Evolutionary conservation across 2,797 vertebrate genomes (phyloP).

Genomic region (Aphelocoma californica): DNA sequence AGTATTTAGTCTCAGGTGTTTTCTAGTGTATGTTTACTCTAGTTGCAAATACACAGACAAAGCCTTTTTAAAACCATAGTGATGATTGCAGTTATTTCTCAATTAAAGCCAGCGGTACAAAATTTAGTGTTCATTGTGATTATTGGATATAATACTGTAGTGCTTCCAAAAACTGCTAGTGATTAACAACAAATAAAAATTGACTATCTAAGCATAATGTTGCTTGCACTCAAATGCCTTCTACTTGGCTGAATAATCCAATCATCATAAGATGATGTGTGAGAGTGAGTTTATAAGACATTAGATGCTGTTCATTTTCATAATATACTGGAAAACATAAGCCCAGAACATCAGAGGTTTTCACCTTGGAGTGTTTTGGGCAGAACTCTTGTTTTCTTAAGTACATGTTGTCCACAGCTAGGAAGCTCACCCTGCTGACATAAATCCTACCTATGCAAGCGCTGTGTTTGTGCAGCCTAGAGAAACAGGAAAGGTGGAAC

Average conservation of each 20-base stretch:
- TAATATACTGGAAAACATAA: background rate
- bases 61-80: background rate
- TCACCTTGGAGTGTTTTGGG: background rate
- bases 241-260: background rate
- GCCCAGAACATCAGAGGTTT: background rate
- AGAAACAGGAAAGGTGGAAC: slow-evolving; percentile 52
- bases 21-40: background rate
- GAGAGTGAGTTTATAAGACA: background rate
- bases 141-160: background rate
- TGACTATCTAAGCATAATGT: background rate
- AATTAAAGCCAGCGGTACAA: background rate
- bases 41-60: background rate
- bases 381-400: background rate
- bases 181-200: background rate
- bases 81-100: background rate
- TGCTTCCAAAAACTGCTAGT: background rate
- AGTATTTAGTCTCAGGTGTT: background rate
- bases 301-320: background rate
- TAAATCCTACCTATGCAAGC: background rate
- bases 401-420: background rate
- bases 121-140: background rate
- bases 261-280: background rate
- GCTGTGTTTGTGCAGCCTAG: slow-evolving; percentile 34
- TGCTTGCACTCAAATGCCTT: background rate
- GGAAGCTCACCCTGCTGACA: background rate